These are phyloP conservation scores for Apogon talboti DNA, from an alignment of 2,797 vertebrate species.

Conservation along the genomic window DNA sequence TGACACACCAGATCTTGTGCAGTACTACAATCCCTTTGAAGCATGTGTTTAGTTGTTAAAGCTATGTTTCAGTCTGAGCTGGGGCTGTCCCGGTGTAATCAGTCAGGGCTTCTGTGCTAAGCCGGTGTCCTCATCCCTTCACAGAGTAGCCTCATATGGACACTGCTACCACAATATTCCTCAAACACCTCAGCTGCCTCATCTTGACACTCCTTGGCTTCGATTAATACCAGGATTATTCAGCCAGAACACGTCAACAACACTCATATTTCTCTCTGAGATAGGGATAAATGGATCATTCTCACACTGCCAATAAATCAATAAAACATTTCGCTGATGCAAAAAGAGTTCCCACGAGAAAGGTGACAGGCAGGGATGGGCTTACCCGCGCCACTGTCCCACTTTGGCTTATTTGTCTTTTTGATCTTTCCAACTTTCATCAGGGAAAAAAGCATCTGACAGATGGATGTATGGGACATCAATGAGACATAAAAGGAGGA, in stretches of 20 bases:
- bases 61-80: not conserved
- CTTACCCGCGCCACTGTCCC: not conserved
- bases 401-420: slow-evolving; percentile 38
- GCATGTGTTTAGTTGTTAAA: slow-evolving; percentile 8
- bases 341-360: slow-evolving; percentile 67
- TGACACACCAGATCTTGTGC: not conserved
- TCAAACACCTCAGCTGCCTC: slow-evolving; percentile 47
- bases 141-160: slow-evolving; percentile 28
- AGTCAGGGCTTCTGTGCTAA: slow-evolving; percentile 4
- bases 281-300: slow-evolving; percentile 75
- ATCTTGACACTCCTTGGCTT: slow-evolving; percentile 68
- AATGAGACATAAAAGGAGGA: slow-evolving; percentile 28
- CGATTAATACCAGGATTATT: slow-evolving; percentile 73
- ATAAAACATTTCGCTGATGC: slow-evolving; percentile 78
- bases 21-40: slow-evolving; percentile 1
- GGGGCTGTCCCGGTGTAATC: not conserved
- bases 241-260: slow-evolving; percentile 65
- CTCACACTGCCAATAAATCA: slow-evolving; percentile 76
- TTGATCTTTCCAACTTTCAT: slow-evolving; percentile 39
- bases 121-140: not conserved
- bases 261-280: slow-evolving; percentile 72
- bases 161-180: slow-evolving; percentile 4
- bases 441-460: slow-evolving; percentile 17
- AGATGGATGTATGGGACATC: not conserved
- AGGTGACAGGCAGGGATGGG: slow-evolving; percentile 42